phyloP scores from a whole-genome alignment of 2,888 invertebrate genomes.

The Eumerus sabulonum region DNA sequence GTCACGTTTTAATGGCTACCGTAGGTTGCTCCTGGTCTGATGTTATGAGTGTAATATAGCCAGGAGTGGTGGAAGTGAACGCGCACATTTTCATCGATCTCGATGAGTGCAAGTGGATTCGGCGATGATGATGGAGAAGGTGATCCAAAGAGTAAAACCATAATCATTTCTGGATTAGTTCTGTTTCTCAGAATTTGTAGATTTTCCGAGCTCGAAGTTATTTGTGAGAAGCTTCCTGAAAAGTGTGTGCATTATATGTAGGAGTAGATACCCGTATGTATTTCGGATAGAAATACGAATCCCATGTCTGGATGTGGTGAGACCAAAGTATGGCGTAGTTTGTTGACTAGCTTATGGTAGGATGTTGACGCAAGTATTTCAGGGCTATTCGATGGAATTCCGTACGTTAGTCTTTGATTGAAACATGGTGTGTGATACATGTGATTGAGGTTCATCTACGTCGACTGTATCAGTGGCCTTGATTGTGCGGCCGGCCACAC shows the following conservation, averaged over 20 bases:
- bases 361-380: too few species aligned
- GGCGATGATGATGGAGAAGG: slow-evolving; percentile 28
- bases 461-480: too few species aligned
- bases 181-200: slow-evolving; percentile 47
- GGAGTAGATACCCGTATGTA: too few species aligned
- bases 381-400: too few species aligned
- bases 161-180: slow-evolving; percentile 47
- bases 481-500: too few species aligned
- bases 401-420: too few species aligned
- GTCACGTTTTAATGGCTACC: slow-evolving; percentile 59
- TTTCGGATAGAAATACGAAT: slow-evolving; percentile 47
- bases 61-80: slow-evolving; percentile 2
- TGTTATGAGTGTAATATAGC: slow-evolving; percentile 15
- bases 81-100: slow-evolving; percentile 27
- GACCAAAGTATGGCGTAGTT: too few species aligned
- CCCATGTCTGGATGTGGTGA: slow-evolving; percentile 31
- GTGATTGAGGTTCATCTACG: too few species aligned
- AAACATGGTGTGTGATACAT: too few species aligned
- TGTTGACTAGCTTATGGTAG: too few species aligned
- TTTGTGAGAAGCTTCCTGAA: not conserved
- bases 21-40: slow-evolving; percentile 22
- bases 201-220: slow-evolving; percentile 14
- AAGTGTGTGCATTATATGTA: slow-evolving; percentile 3
- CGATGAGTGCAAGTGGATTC: slow-evolving; percentile 28
- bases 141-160: slow-evolving; percentile 40